These are phyloP conservation scores for Eurytoma adleriae DNA, from an alignment of 2,888 invertebrate species.

Conservation along the genomic window DNA sequence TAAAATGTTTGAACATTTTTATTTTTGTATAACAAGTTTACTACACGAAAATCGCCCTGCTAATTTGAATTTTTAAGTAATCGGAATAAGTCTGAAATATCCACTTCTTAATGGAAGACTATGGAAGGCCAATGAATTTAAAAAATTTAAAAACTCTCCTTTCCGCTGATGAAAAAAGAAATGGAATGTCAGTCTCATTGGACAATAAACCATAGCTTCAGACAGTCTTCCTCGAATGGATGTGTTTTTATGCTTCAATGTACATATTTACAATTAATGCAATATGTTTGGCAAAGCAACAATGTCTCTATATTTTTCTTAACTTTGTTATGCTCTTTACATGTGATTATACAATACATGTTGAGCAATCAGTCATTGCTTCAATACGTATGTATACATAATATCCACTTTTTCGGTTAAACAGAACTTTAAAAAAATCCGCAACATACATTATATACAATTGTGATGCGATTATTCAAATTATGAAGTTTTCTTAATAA, in stretches of 20 bases:
- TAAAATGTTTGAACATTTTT: slow-evolving; percentile 35
- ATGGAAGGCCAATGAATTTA: slow-evolving; percentile 46
- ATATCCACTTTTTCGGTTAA: slow-evolving; percentile 33
- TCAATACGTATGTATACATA: slow-evolving; percentile 32
- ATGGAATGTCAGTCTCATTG: slow-evolving; percentile 58
- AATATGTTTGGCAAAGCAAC: slow-evolving; percentile 55
- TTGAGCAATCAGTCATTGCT: slow-evolving; percentile 28
- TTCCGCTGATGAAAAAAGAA: slow-evolving; percentile 20
- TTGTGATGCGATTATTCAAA: slow-evolving; percentile 69
- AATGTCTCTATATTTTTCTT: slow-evolving; percentile 32
- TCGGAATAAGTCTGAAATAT: slow-evolving; percentile 49
- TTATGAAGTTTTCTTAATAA: slow-evolving; percentile 65
- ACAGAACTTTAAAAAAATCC: slow-evolving; percentile 33
- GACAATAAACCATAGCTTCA: slow-evolving; percentile 51
- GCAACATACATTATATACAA: slow-evolving; percentile 64
- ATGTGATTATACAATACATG: slow-evolving; percentile 26
- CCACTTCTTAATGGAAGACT: slow-evolving; percentile 50
- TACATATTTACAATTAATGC: slow-evolving; percentile 58
- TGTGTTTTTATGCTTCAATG: slow-evolving; percentile 46
- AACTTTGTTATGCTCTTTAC: slow-evolving; percentile 30
- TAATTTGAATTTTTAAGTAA: slow-evolving; percentile 21
- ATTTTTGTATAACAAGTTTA: slow-evolving; percentile 36
- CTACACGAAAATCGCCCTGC: slow-evolving; percentile 12
- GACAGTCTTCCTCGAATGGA: slow-evolving; percentile 47
- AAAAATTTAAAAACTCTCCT: slow-evolving; percentile 26